Evolutionary conservation across 2,113 vertebrate species (phyloP).

Genomic region (Micronycteris hirsuta): DNA sequence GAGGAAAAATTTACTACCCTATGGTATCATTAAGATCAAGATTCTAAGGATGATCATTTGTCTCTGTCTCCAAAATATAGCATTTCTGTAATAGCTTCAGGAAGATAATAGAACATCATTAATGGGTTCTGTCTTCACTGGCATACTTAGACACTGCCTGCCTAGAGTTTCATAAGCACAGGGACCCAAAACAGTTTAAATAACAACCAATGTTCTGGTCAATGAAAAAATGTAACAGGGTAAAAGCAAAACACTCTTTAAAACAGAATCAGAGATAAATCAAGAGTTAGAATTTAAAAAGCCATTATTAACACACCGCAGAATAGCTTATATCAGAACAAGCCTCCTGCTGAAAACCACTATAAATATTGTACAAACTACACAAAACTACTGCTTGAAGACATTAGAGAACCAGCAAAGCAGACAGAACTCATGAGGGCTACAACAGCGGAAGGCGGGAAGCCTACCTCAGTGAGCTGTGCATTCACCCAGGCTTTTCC

Average conservation of each 20-base stretch:
- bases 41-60: neutral
- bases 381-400: neutral
- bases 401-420: neutral
- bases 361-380: neutral
- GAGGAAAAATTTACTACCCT: neutral
- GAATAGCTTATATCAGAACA: neutral
- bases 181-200: neutral
- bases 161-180: neutral
- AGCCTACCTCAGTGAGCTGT: neutral
- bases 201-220: neutral
- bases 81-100: neutral
- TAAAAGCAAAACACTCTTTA: neutral
- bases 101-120: neutral
- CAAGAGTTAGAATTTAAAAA: conserved; percentile 27
- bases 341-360: neutral
- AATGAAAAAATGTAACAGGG: neutral
- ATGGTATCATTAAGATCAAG: neutral
- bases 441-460: neutral
- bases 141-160: neutral
- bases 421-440: neutral
- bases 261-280: conserved; percentile 15
- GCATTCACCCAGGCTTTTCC: neutral
- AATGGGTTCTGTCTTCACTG: neutral
- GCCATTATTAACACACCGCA: neutral
- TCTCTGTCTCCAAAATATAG: neutral